These are phyloP conservation scores for Poecilia gillii DNA, from an alignment of 2,797 vertebrate species.

Conservation along the genomic window DNA sequence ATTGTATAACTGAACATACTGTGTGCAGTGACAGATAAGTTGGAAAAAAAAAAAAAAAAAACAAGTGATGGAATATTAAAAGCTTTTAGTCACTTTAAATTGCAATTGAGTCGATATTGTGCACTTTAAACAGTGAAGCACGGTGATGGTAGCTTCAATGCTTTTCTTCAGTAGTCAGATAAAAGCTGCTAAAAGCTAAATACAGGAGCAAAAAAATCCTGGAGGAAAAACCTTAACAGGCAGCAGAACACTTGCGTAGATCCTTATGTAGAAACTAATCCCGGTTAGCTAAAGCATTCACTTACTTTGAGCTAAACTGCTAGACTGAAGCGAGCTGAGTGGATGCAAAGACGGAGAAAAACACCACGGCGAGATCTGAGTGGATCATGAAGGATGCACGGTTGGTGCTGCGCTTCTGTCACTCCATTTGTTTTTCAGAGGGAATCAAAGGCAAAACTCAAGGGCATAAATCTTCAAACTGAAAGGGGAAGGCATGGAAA, in stretches of 20 bases:
- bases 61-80: neutral
- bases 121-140: neutral
- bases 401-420: neutral
- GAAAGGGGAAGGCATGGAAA: slow-evolving; percentile 32
- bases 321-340: neutral
- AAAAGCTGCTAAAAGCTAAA: neutral
- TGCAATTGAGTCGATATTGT: neutral
- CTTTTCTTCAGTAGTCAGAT: neutral
- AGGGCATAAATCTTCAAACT: slow-evolving; percentile 36
- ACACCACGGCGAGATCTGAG: neutral
- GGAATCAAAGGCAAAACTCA: slow-evolving; percentile 37
- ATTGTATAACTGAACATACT: neutral
- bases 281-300: neutral
- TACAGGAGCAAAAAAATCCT: neutral
- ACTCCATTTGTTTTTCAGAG: slow-evolving; percentile 18
- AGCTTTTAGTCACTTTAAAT: neutral
- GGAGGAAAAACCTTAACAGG: neutral
- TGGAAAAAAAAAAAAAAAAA: neutral
- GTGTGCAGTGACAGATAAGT: neutral
- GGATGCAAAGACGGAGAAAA: neutral
- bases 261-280: neutral
- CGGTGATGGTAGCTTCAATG: neutral
- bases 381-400: neutral
- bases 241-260: neutral
- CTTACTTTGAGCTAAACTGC: neutral